Base-by-base conservation (phyloP, 2,888 invertebrate species). In the Gymnocheta viridis region DNA sequence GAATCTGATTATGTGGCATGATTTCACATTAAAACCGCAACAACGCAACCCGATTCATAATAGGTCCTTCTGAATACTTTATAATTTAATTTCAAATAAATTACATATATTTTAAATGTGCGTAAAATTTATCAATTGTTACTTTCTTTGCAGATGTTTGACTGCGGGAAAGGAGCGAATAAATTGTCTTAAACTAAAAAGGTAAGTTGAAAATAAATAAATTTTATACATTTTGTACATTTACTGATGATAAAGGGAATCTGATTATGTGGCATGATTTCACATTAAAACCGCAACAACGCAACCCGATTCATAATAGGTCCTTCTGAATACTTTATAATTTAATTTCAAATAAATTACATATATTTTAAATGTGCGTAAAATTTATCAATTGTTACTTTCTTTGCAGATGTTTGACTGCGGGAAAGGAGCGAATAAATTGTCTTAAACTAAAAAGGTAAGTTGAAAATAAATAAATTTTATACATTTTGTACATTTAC, bases 241-340 rank as follows among this genome's bases (percentile, higher is more conserved):
- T 54, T 27, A 17, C 14, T 86, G 86, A 86, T 86, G 85, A 86
- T 47, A 86, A 85, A 86, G 85, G 80, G 79, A 82, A 69, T 70
- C 69, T 87, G 88, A 87, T 84, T 82, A 86, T 88, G 89, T 89
- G 88, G 69, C 67, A 87, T 89, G 88, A 89, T 89, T 47, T 88
- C 89, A 88, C 88, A 88, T 85, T 35, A 82, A 69, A 86, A 86
- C 88, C 90, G 90, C 90, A 90, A 89, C 89, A 90, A 82, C 88
- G 82, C 77, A 88, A 87, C 87, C 89, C 88, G 54, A 72, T 86
- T 79, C 47, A 84, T 74, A 87, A 89, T 89, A 88, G 90, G 89
- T 89, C 90, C 90, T 90, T 56, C 89, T 90, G 90, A 88, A 67
- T 70, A 17, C 4, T 56, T 29, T 47, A 41, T 41, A 32, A 32